Percentiles rank a stretch among this genome's conserved stretches.
Conservation (phyloP, 2,797 vertebrate genomes). For the Liparis tanakae region DNA sequence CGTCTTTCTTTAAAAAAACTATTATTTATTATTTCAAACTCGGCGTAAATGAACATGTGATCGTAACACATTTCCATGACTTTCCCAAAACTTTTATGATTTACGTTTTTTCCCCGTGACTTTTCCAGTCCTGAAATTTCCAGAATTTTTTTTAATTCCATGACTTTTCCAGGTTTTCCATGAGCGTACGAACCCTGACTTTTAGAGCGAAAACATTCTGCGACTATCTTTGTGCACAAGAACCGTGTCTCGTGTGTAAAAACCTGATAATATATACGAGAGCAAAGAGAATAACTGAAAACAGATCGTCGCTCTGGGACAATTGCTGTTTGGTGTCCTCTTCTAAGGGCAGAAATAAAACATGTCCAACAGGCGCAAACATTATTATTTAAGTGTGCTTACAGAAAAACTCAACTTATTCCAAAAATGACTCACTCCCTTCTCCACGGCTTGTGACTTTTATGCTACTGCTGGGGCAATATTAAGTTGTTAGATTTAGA, state of each 20-base stretch:
- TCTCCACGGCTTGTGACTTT: neutral
- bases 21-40: too few relatives aligned
- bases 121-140: too few relatives aligned
- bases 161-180: too few relatives aligned
- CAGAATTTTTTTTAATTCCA: too few relatives aligned
- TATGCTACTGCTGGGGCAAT: slow-evolving; percentile 2
- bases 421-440: neutral
- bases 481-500: slow-evolving; percentile 2
- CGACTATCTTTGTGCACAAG: neutral
- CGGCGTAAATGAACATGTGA: too few relatives aligned
- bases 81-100: too few relatives aligned
- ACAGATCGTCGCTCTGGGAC: neutral
- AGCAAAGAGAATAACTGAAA: neutral
- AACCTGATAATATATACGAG: neutral
- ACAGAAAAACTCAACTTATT: too few relatives aligned
- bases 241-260: neutral
- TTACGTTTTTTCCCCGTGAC: too few relatives aligned
- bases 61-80: too few relatives aligned
- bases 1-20: too few relatives aligned
- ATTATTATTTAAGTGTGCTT: too few relatives aligned
- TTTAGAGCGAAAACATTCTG: slow-evolving; percentile 1
- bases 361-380: neutral
- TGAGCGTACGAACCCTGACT: too few relatives aligned
- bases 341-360: neutral
- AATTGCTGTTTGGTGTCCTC: neutral